These are phyloP conservation scores for Pseudanteris insignis DNA, from an alignment of 2,888 invertebrate species.

Conservation along the genomic window DNA sequence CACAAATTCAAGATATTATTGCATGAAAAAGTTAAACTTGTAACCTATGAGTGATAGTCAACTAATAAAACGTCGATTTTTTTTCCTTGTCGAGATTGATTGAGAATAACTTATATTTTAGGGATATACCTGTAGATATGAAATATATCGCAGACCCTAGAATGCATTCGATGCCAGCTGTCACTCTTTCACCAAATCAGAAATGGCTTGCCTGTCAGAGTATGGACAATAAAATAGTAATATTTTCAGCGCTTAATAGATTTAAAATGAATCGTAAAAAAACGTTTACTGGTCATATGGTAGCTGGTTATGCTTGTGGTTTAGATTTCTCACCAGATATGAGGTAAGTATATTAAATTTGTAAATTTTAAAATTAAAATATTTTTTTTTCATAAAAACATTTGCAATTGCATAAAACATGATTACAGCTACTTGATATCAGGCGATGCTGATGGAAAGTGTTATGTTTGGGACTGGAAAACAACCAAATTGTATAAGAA, in stretches of 20 bases:
- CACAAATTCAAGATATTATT: no score
- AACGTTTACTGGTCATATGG: slow-evolving; percentile 98
- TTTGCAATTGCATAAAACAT: not conserved
- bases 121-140: slow-evolving; percentile 97
- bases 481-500: slow-evolving; percentile 97
- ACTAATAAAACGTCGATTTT: no score
- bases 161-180: slow-evolving; percentile 99
- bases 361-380: not conserved
- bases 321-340: slow-evolving; percentile 98
- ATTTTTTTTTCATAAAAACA: not conserved
- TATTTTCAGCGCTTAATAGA: slow-evolving; percentile 96
- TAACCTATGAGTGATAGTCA: no score
- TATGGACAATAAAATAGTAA: slow-evolving; percentile 98
- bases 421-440: slow-evolving; percentile 89
- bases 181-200: slow-evolving; percentile 93
- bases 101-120: slow-evolving; percentile 49
- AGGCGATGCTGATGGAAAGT: slow-evolving; percentile 98
- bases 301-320: slow-evolving; percentile 97
- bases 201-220: slow-evolving; percentile 99
- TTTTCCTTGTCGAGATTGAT: no score
- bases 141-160: slow-evolving; percentile 99
- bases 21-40: no score
- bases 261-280: slow-evolving; percentile 99
- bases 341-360: slow-evolving; percentile 72
- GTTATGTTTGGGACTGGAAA: slow-evolving; percentile 99